Evolutionary conservation across 2,888 invertebrate species (phyloP).

Genomic region (Siphonodentalium dalli): DNA sequence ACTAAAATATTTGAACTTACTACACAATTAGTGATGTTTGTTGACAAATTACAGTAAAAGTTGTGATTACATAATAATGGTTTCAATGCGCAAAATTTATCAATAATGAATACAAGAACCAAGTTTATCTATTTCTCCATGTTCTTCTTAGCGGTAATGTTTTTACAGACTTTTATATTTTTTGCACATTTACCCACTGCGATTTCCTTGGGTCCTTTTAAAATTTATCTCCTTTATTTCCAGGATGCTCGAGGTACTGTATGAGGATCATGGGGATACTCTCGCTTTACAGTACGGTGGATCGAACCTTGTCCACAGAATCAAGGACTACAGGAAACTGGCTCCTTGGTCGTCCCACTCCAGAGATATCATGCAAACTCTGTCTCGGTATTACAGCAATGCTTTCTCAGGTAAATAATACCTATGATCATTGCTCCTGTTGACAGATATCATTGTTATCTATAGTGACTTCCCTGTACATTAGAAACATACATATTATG

Average conservation of each 20-base stretch:
- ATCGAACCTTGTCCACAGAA: conserved; percentile 93
- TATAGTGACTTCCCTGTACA: not conserved
- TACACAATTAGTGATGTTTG: too few species aligned
- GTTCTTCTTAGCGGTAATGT: too few species aligned
- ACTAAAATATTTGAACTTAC: too few species aligned
- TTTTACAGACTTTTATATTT: too few species aligned
- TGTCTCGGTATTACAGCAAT: conserved; percentile 97
- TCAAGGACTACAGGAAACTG: conserved; percentile 73
- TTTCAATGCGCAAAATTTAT: too few species aligned
- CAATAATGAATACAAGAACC: too few species aligned
- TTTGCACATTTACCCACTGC: too few species aligned
- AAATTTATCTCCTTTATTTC: too few species aligned
- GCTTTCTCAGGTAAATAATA: conserved; percentile 75
- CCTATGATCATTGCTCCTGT: not conserved
- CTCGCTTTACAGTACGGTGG: conserved; percentile 97
- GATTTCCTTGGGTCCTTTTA: too few species aligned
- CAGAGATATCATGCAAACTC: conserved; percentile 97
- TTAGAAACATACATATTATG: not conserved
- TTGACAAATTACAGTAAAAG: too few species aligned
- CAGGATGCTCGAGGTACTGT: conserved; percentile 89
- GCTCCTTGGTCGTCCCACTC: conserved; percentile 92
- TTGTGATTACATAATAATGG: too few species aligned
- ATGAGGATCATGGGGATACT: conserved; percentile 98
- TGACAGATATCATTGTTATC: not conserved
- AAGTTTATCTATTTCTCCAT: too few species aligned